Base-by-base conservation (phyloP, 2,797 vertebrate species). In the Garrulus glandarius region DNA sequence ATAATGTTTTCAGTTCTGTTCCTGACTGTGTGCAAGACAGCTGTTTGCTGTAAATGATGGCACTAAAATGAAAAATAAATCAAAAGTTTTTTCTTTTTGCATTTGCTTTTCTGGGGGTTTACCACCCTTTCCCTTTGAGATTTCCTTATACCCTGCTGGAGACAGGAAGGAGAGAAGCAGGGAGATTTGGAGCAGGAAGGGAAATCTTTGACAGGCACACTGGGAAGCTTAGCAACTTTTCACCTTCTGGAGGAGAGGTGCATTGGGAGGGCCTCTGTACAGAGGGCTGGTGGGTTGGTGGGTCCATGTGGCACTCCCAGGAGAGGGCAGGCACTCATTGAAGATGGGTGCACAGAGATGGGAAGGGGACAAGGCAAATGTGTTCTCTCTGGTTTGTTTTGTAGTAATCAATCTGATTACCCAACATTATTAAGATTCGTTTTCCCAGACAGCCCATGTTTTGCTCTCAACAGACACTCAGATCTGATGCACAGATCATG, bases 111-210 rank as follows among this genome's bases (percentile, higher is more conserved):
- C 78, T 50, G 30, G 61, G 91, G 61, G 19, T 50, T 72, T 0
- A 0, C 24, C 46, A 11, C 34, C 50, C 41, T 82, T 72, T 8
- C 47, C 56, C 72, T 84, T 77, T 9, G 41, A 81, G 87, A 86
- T 89, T 90, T 95, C 92, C 60, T 69, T 93, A 84, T 69, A 69
- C 32, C 21, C 75, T 89, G 39, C 87, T 96, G 85, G 89, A 95
- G 55, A 50, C 8, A 44, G 41, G 64, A 44, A 84, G 89, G 70
- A 92, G 75, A 87, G 56, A 46, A 84, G n/a, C 36, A 39, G 26
- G 19, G 60, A 32, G 27, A 9, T 77, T 61, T 26, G 10, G 22
- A 39, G 11, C 8, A 13, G 34, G 24, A 37, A 68, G 52, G 27
- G 46, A n/a, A 37, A 11, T 84, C 32, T 67, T 81, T 39, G 14